Base-by-base conservation (phyloP, 2,113 vertebrate genomes). In the Elephas maximus region DNA sequence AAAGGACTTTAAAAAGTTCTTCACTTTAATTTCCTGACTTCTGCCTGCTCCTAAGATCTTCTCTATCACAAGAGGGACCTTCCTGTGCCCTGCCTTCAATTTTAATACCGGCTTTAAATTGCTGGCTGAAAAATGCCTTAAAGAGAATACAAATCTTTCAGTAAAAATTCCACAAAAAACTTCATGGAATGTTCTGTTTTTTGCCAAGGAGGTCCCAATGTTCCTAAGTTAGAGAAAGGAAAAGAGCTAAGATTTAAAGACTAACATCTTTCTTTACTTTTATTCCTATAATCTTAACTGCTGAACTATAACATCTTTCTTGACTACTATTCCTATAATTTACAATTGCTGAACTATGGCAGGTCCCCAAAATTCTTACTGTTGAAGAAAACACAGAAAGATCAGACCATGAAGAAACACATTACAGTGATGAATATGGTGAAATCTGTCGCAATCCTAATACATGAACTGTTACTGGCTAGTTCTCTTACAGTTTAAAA, bases 401-500 rank as follows among this genome's bases (percentile, higher is more conserved):
- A 81, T 69, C 53, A 86, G 65, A 76, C 41, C 28, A n/a, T 73
- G 86, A 93, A 88, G 63, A 65, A 96, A 88, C 33, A 77, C 76
- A 2, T 81, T 90, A 94, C 23, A 96, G 69, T 77, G 26, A 79
- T 96, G 94, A 97, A 48, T 77, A 60, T 93, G 41, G 1, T 90
- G 78, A 96, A 80, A 91, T 94, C 37, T 69, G 80, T 41, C 30
- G 90, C 24, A 62, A n/a, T 88, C 33, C 12, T 84, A 89, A 93
- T 15, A 94, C 91, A 96, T 30, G 96, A 85, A 97, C 57, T 14
- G 93, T 90, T 94, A 76, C 7, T 28, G 87, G 76, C 87, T 98
- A 0, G 51, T 91, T 97, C 90, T 98, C 98, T 98, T 98, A 97
- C 96, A 91, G 45, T 97, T 45, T 94, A 81, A 73, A 53, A 76